Conservation (phyloP, 2,888 invertebrate species). For the Catocala sponsa region DNA sequence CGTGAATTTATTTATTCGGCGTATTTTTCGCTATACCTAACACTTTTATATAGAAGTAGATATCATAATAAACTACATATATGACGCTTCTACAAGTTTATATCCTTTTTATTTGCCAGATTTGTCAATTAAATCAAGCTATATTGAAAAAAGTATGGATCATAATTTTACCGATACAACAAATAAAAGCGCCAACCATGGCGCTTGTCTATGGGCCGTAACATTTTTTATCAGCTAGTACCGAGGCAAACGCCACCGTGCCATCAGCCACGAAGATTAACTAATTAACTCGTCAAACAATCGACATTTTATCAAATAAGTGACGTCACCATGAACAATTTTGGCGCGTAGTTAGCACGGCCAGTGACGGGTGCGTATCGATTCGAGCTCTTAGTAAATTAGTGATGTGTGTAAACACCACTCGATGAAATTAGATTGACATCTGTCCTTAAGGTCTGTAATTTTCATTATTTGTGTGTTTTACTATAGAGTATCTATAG, state of each 20-base stretch:
- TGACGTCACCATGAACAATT: constrained; percentile 49
- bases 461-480: constrained; percentile 6
- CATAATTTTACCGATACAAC: no score
- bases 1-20: no score
- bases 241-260: constrained; percentile 33
- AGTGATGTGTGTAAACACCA: constrained; percentile 67
- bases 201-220: constrained; percentile 8
- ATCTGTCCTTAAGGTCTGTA: constrained; percentile 55
- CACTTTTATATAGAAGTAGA: no score
- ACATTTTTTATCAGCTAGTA: constrained; percentile 35
- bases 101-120: no score
- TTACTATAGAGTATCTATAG: not conserved
- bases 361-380: constrained; percentile 54
- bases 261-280: constrained; percentile 48
- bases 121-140: no score
- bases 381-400: constrained; percentile 72
- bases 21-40: no score
- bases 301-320: constrained; percentile 56
- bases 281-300: constrained; percentile 57
- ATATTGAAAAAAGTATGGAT: no score
- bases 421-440: constrained; percentile 70
- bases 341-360: constrained; percentile 43
- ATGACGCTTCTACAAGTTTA: no score
- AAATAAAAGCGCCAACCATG: not conserved
- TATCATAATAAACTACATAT: no score